These are phyloP conservation scores for Heliangelus exortis DNA, from an alignment of 2,797 vertebrate species.

Conservation along the genomic window DNA sequence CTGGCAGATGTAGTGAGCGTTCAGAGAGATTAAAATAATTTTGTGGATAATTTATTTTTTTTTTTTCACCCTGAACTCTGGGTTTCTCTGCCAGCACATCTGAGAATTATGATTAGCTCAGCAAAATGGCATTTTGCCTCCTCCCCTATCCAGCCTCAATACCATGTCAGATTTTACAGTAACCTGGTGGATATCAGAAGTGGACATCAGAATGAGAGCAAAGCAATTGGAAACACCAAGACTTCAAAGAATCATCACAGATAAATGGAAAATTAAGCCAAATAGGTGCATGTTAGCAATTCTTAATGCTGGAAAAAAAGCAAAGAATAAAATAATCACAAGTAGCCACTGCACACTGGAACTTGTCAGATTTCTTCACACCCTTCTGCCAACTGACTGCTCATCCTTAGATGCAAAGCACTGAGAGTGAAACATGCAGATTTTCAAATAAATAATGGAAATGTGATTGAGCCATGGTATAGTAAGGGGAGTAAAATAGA, in stretches of 20 bases:
- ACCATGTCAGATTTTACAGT: not conserved
- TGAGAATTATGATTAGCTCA: not conserved
- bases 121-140: not conserved
- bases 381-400: conserved; percentile 32
- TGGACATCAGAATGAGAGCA: not conserved
- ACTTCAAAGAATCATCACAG: not conserved
- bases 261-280: no score
- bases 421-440: conserved; percentile 39
- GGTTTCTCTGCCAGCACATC: not conserved
- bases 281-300: not conserved
- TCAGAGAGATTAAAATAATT: conserved; percentile 8
- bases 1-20: not conserved
- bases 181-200: not conserved
- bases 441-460: conserved; percentile 72
- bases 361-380: conserved; percentile 22
- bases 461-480: conserved; percentile 17
- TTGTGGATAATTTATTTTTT: conserved; percentile 13
- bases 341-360: not conserved
- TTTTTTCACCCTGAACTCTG: not conserved
- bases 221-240: not conserved
- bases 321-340: not conserved
- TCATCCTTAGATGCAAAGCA: conserved; percentile 6
- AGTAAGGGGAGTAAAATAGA: not conserved
- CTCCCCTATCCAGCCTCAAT: not conserved
- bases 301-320: not conserved